These are phyloP conservation scores for Pipistrellus pygmaeus DNA, from an alignment of 2,797 vertebrate species.

Conservation along the genomic window DNA sequence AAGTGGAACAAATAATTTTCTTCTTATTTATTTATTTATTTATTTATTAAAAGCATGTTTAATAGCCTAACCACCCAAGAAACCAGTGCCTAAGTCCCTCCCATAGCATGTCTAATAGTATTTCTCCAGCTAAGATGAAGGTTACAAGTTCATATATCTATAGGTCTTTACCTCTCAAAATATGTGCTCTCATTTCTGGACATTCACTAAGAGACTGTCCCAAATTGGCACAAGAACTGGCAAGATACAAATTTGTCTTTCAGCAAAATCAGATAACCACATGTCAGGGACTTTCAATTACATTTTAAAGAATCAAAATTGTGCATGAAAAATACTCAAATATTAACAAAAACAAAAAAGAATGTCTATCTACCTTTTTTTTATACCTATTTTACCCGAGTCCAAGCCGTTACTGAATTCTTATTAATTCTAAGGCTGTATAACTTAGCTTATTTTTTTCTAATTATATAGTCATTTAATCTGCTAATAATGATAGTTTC, in stretches of 20 bases:
- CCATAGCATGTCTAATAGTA: background rate
- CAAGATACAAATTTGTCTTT: conserved; percentile 5
- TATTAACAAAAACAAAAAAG: background rate
- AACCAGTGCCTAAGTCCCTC: background rate
- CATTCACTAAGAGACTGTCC: background rate
- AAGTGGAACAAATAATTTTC: too few species aligned
- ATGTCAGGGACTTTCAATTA: background rate
- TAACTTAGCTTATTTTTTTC: conserved; percentile 60
- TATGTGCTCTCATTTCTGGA: background rate
- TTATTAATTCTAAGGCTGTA: conserved; percentile 47
- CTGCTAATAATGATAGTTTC: conserved; percentile 53
- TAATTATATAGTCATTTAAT: conserved; percentile 58
- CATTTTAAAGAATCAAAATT: background rate
- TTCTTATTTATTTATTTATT: background rate
- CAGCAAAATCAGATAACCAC: background rate
- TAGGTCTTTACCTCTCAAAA: background rate
- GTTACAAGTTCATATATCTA: too few species aligned
- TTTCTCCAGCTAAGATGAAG: background rate
- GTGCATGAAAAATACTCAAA: conserved; percentile 3
- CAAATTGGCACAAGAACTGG: background rate
- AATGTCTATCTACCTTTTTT: background rate
- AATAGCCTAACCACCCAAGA: background rate
- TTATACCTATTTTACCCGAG: conserved; percentile 2
- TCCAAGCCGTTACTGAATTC: background rate
- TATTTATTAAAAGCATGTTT: background rate